Evolutionary conservation across 2,888 invertebrate species (phyloP).

Genomic region (Drosophila merina): DNA sequence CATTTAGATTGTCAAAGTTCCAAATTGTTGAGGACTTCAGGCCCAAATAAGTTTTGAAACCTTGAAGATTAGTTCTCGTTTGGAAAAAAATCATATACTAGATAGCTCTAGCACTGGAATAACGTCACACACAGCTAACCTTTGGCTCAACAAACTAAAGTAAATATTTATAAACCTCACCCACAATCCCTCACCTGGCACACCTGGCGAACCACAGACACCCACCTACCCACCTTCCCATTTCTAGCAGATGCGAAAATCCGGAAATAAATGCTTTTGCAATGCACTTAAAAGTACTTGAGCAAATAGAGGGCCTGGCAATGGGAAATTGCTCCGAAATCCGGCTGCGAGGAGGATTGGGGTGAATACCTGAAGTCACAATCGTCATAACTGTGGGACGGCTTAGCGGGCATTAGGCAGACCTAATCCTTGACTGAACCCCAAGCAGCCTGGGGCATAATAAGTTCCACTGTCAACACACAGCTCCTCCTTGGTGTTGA

Average conservation of each 20-base stretch:
- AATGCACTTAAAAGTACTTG: slow-evolving; percentile 69
- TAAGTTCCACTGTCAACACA: slow-evolving; percentile 9
- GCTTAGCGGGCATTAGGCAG: slow-evolving; percentile 55
- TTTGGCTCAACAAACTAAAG: neutral
- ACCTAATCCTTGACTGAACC: slow-evolving; percentile 18
- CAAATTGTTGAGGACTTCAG: slow-evolving; percentile 54
- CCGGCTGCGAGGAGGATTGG: slow-evolving; percentile 6
- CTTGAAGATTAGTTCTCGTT: too few relatives aligned
- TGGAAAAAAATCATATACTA: too few relatives aligned
- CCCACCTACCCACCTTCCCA: neutral
- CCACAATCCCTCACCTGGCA: slow-evolving; percentile 28
- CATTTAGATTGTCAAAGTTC: slow-evolving; percentile 68
- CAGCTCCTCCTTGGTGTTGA: slow-evolving; percentile 41
- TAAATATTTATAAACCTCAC: slow-evolving; percentile 29
- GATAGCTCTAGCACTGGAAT: neutral
- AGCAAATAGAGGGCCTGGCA: slow-evolving; percentile 52
- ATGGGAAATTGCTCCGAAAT: slow-evolving; percentile 43
- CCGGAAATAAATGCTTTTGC: slow-evolving; percentile 68
- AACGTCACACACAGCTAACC: slow-evolving; percentile 7
- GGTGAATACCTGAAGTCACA: slow-evolving; percentile 21
- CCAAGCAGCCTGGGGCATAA: slow-evolving; percentile 3
- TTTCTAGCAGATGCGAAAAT: slow-evolving; percentile 56
- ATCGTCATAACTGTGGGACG: slow-evolving; percentile 30
- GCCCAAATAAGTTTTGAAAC: slow-evolving; percentile 17
- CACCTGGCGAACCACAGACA: neutral